Conservation (phyloP, 2,113 vertebrate genomes). For the Poicephalus gulielmi region DNA sequence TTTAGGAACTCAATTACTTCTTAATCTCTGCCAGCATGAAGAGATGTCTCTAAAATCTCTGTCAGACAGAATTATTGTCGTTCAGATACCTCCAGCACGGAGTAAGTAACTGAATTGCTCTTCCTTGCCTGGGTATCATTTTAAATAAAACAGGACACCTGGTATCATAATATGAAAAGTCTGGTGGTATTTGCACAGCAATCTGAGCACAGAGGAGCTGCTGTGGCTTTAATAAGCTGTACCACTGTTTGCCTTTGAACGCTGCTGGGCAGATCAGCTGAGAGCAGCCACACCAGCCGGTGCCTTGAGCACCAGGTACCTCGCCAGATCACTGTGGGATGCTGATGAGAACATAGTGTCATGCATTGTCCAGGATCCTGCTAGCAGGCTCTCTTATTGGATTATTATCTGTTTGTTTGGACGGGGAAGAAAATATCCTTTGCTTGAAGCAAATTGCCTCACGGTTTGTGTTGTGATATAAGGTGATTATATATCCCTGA, state of each 20-base stretch:
- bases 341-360: neutral
- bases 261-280: neutral
- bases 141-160: neutral
- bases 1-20: neutral
- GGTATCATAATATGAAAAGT: neutral
- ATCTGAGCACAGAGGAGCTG: neutral
- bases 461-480: neutral
- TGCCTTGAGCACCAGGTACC: neutral
- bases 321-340: neutral
- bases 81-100: neutral
- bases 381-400: neutral
- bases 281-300: fast-evolving
- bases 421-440: neutral
- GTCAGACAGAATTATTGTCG: neutral
- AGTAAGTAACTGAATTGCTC: neutral
- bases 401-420: neutral
- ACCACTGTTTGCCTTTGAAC: neutral
- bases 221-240: neutral
- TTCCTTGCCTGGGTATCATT: neutral
- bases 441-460: neutral
- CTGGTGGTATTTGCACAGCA: neutral
- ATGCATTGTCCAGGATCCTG: neutral
- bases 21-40: neutral
- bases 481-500: neutral
- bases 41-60: neutral